Evolutionary conservation across 2,113 vertebrate genomes (phyloP).

Genomic region (Corythornis madagascariensis): DNA sequence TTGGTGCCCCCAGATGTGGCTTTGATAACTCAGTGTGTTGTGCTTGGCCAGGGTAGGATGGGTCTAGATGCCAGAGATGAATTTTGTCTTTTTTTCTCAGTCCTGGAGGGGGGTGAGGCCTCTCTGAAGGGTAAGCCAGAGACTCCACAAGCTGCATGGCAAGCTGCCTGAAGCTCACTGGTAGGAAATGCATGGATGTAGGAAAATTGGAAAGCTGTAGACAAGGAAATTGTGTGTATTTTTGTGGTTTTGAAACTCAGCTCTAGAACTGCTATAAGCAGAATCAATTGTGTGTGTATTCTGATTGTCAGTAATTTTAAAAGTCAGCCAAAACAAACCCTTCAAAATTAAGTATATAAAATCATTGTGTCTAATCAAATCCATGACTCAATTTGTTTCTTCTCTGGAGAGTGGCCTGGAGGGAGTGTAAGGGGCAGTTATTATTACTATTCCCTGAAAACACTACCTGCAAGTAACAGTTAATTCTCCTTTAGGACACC

Average conservation of each 20-base stretch:
- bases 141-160: background rate
- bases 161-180: background rate
- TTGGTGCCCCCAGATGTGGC: background rate
- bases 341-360: conserved; percentile 19
- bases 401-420: background rate
- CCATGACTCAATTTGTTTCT: background rate
- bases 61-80: background rate
- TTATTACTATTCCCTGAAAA: background rate
- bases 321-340: conserved; percentile 4
- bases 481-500: background rate
- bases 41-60: background rate
- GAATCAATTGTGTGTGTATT: background rate
- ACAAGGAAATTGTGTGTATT: background rate
- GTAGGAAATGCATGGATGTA: background rate
- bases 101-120: background rate
- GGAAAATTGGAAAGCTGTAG: conserved; percentile 28
- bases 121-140: background rate
- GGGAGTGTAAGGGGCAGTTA: background rate
- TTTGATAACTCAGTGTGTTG: background rate
- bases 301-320: conserved; percentile 18
- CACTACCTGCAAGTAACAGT: background rate
- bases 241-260: conserved; percentile 46
- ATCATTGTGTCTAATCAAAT: conserved; percentile 22
- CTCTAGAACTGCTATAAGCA: background rate
- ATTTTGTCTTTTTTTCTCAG: background rate